Base-by-base conservation (phyloP, 2,113 vertebrate species). In the Isurus oxyrinchus region DNA sequence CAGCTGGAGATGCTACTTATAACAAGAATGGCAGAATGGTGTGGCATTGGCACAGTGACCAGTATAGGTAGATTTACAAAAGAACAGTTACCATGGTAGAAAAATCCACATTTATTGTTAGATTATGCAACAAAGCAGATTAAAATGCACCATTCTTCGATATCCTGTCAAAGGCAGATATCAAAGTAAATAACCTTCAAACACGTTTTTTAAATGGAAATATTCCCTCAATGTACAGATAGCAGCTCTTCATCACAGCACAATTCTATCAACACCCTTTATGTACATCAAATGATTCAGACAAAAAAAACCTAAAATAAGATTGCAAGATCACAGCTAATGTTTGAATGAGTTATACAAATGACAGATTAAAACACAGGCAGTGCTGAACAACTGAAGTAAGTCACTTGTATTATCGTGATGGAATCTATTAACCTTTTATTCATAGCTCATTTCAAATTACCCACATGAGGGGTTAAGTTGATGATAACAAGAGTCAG, bases 81-180 rank as follows among this genome's bases (percentile, higher is more conserved):
- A 69, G 67, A 27, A 95, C 94, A 95, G 49, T 95, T 95, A 44
- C 23, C 1, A 25, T 31, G 44, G 72, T 95, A 72, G 23, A 95
- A 95, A 95, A 95, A 95, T 72, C 94, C 63, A 95, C 94, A 31
- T 95, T 72, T 95, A 95, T 72, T 95, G 94, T 72, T 95, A 69
- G 67, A 72, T 40, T 69, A 95, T 95, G 40, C 44, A 35, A 72
- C 66, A 95, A 35, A 72, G 94, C 94, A 53, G 94, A 53, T 95
- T 95, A 95, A 95, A 95, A 95, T 72, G n/a, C 66, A 72, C 49
- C 67, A 31, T 95, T 53, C 66, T 53, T 72, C 27, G 72, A 72
- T 72, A 72, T 59, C 94, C 63, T 8, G 44, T 95, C 67, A 72
- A 72, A 95, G 66, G 94, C 94, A 95, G 94, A 40, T 53, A 55